Conservation (phyloP, 2,888 invertebrate species). For the Pyrrhosoma nymphula region DNA sequence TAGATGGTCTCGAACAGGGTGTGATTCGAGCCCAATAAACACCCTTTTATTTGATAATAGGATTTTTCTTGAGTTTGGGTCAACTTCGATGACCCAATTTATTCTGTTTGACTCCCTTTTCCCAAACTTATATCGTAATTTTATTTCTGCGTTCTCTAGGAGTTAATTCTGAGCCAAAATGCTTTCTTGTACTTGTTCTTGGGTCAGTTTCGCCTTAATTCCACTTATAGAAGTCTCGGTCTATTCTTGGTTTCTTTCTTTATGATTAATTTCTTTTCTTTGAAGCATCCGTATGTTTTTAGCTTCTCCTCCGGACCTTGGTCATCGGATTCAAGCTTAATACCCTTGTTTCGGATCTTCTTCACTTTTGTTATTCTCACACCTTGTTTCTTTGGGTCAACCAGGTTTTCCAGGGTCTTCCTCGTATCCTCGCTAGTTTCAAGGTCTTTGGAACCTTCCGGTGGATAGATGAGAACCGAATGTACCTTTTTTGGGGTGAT, state of each 20-base stretch:
- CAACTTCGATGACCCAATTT: not conserved
- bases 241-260: not conserved
- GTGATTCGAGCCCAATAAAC: not conserved
- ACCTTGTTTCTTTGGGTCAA: not conserved
- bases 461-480: too few species aligned
- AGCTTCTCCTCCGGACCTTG: not conserved
- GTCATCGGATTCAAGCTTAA: not conserved
- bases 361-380: not conserved
- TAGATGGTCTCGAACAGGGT: not conserved
- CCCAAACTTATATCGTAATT: not conserved
- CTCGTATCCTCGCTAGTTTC: too few species aligned
- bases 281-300: not conserved
- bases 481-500: too few species aligned
- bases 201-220: not conserved
- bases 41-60: not conserved
- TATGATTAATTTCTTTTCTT: not conserved
- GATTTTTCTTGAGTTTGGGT: not conserved
- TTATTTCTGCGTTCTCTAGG: not conserved
- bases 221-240: not conserved
- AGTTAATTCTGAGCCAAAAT: not conserved
- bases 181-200: not conserved
- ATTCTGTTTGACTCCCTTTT: not conserved
- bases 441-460: too few species aligned
- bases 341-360: not conserved
- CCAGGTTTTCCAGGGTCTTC: too few species aligned